Evolutionary conservation across 1,140 invertebrate genomes (phyloP).

Genomic region (Helicoverpa zea): DNA sequence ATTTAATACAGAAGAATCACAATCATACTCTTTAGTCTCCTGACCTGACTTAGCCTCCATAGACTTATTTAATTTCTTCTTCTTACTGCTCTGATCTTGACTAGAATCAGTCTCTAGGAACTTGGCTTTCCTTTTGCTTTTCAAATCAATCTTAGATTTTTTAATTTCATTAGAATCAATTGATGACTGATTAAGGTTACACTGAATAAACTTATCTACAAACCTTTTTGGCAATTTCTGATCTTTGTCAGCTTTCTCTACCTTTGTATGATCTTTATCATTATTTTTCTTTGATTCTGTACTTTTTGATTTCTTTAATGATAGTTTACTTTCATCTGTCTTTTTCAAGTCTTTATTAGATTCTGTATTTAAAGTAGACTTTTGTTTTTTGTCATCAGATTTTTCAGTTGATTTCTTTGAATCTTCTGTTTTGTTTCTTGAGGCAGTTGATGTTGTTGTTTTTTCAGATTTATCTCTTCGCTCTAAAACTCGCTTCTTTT

Average conservation of each 20-base stretch:
- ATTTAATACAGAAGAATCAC: slow-evolving; percentile 2
- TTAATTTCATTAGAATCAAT: slow-evolving; percentile 37
- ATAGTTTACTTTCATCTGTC: neutral
- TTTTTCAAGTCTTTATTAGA: slow-evolving; percentile 42
- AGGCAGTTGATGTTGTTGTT: neutral
- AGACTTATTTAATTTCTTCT: slow-evolving; percentile 55
- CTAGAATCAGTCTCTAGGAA: slow-evolving; percentile 71
- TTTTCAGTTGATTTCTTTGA: neutral
- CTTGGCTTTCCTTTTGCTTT: slow-evolving; percentile 72
- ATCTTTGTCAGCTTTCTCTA: slow-evolving; percentile 42
- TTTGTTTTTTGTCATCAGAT: slow-evolving; percentile 25
- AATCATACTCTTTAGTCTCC: slow-evolving; percentile 7
- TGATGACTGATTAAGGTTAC: slow-evolving; percentile 47
- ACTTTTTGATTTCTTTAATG: slow-evolving; percentile 2
- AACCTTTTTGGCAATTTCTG: slow-evolving; percentile 45
- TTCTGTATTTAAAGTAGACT: slow-evolving; percentile 36
- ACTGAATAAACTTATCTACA: too few relatives aligned
- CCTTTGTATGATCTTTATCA: neutral
- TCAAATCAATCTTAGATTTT: slow-evolving; percentile 63
- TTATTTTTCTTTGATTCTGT: neutral
- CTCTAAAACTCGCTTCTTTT: slow-evolving; percentile 70
- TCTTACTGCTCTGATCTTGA: slow-evolving; percentile 60
- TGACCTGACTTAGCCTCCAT: slow-evolving; percentile 59
- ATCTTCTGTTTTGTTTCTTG: slow-evolving; percentile 16
- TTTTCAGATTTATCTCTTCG: slow-evolving; percentile 37